Evolutionary conservation across 2,888 invertebrate species (phyloP).

Genomic region (Steinernema scapterisci): DNA sequence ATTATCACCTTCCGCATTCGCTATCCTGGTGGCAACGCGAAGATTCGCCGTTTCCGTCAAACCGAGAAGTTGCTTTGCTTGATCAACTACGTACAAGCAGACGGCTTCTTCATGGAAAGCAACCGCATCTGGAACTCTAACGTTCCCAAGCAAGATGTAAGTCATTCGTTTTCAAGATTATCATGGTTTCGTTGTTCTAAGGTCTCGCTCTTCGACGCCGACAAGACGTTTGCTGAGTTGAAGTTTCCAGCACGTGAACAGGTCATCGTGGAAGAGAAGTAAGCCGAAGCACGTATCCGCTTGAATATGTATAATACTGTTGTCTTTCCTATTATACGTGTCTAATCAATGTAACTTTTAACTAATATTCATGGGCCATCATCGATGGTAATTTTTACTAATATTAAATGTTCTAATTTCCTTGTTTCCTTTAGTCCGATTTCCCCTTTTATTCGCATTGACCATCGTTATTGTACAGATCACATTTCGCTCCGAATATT

Average conservation of each 20-base stretch:
- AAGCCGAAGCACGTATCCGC: conserved; percentile 68
- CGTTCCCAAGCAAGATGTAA: conserved; percentile 61
- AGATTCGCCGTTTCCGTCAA: conserved; percentile 58
- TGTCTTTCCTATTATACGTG: too few species aligned
- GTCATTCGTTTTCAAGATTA: conserved; percentile 29
- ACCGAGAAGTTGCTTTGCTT: conserved; percentile 48
- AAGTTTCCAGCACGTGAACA: conserved; percentile 92
- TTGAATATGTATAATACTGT: too few species aligned
- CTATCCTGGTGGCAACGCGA: conserved; percentile 55
- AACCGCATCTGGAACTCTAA: conserved; percentile 61
- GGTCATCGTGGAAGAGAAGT: conserved; percentile 89
- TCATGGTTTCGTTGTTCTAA: conserved; percentile 69
- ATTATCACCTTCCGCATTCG: conserved; percentile 57
- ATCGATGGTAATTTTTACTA: conserved; percentile 46
- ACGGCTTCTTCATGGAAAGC: conserved; percentile 53
- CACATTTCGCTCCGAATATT: background rate
- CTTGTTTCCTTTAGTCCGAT: too few species aligned
- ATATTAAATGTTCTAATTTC: too few species aligned
- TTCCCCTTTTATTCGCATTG: too few species aligned
- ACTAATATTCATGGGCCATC: too few species aligned
- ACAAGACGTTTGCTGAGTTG: conserved; percentile 79
- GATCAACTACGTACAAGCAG: conserved; percentile 52
- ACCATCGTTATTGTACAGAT: background rate
- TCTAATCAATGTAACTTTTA: too few species aligned
- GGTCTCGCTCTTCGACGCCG: conserved; percentile 80